These are phyloP conservation scores for Dione vanillae DNA, from an alignment of 2,888 invertebrate genomes.

Conservation along the genomic window DNA sequence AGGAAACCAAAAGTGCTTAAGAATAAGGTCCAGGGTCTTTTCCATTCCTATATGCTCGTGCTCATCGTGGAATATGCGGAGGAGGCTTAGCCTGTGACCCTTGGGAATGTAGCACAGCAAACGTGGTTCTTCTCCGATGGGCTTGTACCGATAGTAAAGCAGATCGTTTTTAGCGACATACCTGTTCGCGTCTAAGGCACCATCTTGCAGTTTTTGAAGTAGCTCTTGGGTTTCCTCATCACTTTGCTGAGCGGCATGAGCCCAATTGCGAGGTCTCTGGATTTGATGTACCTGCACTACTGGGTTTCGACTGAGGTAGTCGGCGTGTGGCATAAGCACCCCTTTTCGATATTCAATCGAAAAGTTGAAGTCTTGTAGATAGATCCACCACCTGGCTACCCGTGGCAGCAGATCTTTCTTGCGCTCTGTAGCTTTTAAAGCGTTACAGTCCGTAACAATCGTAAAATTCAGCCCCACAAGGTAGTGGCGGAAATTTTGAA, in stretches of 20 bases:
- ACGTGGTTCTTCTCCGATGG: not conserved
- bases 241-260: too few species aligned
- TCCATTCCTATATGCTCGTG: not conserved
- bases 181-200: not conserved
- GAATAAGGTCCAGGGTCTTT: not conserved
- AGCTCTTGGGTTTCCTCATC: slow-evolving; percentile 39
- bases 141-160: not conserved
- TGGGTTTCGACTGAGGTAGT: slow-evolving; percentile 45
- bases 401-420: slow-evolving; percentile 46
- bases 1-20: not conserved
- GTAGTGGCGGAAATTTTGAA: slow-evolving; percentile 44
- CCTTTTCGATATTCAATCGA: slow-evolving; percentile 42
- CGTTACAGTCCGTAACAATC: slow-evolving; percentile 44
- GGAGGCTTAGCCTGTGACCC: not conserved
- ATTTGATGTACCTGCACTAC: slow-evolving; percentile 11
- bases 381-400: slow-evolving; percentile 46
- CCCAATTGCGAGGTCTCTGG: slow-evolving; percentile 43
- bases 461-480: slow-evolving; percentile 38
- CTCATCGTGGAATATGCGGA: not conserved
- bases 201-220: not conserved
- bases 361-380: slow-evolving; percentile 45
- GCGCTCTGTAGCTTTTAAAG: too few species aligned
- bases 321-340: slow-evolving; percentile 33
- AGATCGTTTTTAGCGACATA: not conserved
- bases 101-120: not conserved